Conservation (phyloP, 2,888 invertebrate genomes). For the Carpatolechia fugitivella region DNA sequence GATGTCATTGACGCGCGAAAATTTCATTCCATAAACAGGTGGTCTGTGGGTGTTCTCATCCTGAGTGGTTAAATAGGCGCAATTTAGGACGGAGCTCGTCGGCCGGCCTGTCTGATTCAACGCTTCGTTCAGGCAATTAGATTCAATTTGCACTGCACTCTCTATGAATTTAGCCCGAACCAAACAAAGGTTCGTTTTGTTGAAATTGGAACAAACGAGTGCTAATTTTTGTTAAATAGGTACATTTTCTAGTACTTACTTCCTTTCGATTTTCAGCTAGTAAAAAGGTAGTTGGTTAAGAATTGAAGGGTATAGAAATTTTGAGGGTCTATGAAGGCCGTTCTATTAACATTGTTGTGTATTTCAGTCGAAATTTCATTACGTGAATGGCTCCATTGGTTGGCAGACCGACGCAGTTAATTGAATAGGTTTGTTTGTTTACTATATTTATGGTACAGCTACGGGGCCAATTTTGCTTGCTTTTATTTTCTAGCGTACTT, state of each 20-base stretch:
- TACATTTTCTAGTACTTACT: slow-evolving; percentile 3
- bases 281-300: background rate
- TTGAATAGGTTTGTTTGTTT: slow-evolving; percentile 57
- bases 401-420: slow-evolving; percentile 46
- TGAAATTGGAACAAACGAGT: slow-evolving; percentile 48
- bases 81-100: slow-evolving; percentile 70
- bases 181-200: slow-evolving; percentile 65
- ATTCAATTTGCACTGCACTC: slow-evolving; percentile 68
- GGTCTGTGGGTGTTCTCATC: slow-evolving; percentile 65
- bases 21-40: slow-evolving; percentile 61
- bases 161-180: slow-evolving; percentile 58
- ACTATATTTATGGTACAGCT: slow-evolving; percentile 33
- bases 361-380: slow-evolving; percentile 50
- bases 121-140: slow-evolving; percentile 77
- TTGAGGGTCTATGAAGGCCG: slow-evolving; percentile 18
- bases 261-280: background rate
- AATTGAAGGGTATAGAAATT: slow-evolving; percentile 23
- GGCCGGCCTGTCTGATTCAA: slow-evolving; percentile 70
- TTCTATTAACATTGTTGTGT: slow-evolving; percentile 20
- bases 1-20: slow-evolving; percentile 50
- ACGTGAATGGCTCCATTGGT: slow-evolving; percentile 50
- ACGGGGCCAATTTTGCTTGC: no score
- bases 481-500: no score
- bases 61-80: slow-evolving; percentile 72
- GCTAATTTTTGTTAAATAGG: slow-evolving; percentile 28